Base-by-base conservation (phyloP, 2,797 vertebrate genomes). In the Sparus aurata region DNA sequence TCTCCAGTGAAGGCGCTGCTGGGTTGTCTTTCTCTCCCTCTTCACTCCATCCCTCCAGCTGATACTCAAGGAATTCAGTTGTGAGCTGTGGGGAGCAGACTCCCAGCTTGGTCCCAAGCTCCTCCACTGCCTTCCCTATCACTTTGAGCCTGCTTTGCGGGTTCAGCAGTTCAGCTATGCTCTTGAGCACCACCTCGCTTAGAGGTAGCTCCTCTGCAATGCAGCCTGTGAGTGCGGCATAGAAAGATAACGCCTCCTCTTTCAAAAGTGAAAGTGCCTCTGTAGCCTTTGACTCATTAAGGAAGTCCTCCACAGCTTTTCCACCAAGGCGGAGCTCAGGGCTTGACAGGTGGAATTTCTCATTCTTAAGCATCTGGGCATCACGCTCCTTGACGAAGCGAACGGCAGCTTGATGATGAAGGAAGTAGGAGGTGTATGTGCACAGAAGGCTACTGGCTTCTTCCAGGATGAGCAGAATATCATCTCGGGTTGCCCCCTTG, bases 381-480 rank as follows among this genome's bases (percentile, higher is more conserved):
- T 95, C 79, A 0, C 12, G 76, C 52, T 94, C 91, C 57, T 91
- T 89, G 45, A 95, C 84, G 82, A 94, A 94, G 53, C 78, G 70
- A 41, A 45, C 69, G 1, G 89, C 88, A 27, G 91, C 95, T 50
- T 94, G 63, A 23, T 93, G 90, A 20, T 75, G 74, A 15, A 96
- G 94, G 75, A 95, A 95, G 69, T 85, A 79, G 55, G 92, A 89
- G 12, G 93, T 85, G 75, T 94, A 96, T 16, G 87, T 92, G 38
- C 73, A 58, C 12, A 95, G 77, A 23, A 96, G 90, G 49, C 76
- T 71, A 61, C 92, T 92, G 75, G 92, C 94, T 72, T 93, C 91
- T 45, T 91, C 83, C 5, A 95, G 63, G 70, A 95, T 83, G 57
- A 83, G 89, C 59, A 75, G 73, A 52, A 95, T 73, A 57, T 93